phyloP scores from a whole-genome alignment of 2,888 invertebrate genomes.

The Lampropteryx suffumata region DNA sequence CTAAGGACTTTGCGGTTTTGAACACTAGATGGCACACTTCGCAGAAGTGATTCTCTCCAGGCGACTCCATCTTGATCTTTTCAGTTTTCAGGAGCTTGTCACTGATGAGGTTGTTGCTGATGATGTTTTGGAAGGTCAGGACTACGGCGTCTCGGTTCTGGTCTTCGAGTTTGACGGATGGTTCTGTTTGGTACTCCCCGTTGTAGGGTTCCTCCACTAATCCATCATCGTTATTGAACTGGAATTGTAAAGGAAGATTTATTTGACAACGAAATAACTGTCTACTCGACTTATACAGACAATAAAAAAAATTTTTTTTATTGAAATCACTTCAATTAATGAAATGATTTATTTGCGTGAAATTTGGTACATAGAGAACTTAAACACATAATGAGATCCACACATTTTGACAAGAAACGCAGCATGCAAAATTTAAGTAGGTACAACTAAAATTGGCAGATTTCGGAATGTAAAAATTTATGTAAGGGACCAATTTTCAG shows the following conservation, averaged over 20 bases:
- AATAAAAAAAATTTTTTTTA: too few relatives aligned
- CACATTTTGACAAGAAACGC: too few relatives aligned
- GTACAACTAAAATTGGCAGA: too few relatives aligned
- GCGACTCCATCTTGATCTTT: conserved; percentile 23
- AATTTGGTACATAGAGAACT: too few relatives aligned
- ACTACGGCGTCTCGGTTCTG: conserved; percentile 60
- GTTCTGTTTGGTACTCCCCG: conserved; percentile 57
- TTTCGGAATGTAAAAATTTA: too few relatives aligned
- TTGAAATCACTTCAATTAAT: too few relatives aligned
- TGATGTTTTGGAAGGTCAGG: conserved; percentile 66
- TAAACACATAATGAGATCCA: too few relatives aligned
- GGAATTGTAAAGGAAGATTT: conserved; percentile 17
- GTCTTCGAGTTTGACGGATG: conserved; percentile 58
- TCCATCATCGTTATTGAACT: conserved; percentile 58
- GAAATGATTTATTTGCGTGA: too few relatives aligned
- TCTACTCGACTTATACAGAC: too few relatives aligned
- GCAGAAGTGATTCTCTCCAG: conserved; percentile 48
- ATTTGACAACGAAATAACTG: too few relatives aligned
- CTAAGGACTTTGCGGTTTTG: conserved; percentile 59
- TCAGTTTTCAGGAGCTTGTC: conserved; percentile 21
- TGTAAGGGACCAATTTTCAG: too few relatives aligned
- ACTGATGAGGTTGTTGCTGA: conserved; percentile 48
- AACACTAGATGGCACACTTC: conserved; percentile 74
- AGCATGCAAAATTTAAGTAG: too few relatives aligned
- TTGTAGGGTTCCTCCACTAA: conserved; percentile 48